These are phyloP conservation scores for Telmatochromis sp. DNA, from an alignment of 2,113 vertebrate genomes.

Conservation along the genomic window DNA sequence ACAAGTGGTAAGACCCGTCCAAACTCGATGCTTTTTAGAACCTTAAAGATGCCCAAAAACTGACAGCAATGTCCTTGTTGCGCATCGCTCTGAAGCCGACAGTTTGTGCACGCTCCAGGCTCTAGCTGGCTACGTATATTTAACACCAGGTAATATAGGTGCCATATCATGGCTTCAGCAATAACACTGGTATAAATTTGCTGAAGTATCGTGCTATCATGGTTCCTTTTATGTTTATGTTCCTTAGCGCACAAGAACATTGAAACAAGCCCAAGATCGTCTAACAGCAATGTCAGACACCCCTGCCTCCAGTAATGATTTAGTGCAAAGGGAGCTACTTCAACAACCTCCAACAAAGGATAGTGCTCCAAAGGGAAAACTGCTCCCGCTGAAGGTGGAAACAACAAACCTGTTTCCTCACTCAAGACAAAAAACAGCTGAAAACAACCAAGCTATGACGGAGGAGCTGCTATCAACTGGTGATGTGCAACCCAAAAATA, in stretches of 20 bases:
- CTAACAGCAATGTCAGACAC: not conserved
- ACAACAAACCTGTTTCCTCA: not conserved
- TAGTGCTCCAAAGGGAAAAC: not conserved
- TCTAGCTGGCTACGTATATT: not conserved
- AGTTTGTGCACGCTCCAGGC: not conserved
- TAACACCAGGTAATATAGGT: not conserved
- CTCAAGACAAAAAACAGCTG: not conserved
- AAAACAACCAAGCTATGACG: not conserved
- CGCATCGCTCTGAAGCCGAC: not conserved
- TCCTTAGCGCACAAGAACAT: not conserved
- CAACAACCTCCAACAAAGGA: not conserved
- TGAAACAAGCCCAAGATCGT: not conserved
- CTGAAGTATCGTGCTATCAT: not conserved
- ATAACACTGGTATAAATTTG: not conserved
- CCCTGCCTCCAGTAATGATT: not conserved
- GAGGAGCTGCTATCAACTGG: not conserved
- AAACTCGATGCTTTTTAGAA: not conserved
- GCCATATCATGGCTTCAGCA: not conserved
- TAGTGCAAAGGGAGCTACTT: not conserved
- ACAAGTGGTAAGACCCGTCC: not conserved
- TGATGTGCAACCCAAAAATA: not conserved
- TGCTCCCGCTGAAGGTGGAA: not conserved
- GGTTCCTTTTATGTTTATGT: not conserved
- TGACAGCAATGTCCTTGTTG: not conserved
- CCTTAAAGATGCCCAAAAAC: not conserved